Evolutionary conservation across 64 coral and sea anemone genomes (phyloP).

Genomic region (Montipora efflorescens): DNA sequence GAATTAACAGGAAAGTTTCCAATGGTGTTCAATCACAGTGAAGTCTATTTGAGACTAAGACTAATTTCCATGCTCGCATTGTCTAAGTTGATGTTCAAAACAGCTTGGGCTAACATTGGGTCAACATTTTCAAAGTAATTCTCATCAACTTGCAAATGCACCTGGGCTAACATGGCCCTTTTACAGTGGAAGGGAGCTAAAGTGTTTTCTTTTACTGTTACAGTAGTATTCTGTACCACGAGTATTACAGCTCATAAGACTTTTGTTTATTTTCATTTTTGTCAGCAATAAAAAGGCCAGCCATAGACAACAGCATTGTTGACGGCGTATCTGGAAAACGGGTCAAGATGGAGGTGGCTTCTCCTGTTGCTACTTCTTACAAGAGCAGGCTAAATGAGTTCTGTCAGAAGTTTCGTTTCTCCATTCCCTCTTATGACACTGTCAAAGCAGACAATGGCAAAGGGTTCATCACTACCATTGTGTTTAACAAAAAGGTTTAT

Average conservation of each 20-base stretch:
- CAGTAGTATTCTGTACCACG: too few relatives aligned
- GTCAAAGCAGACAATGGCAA: constrained; percentile 33
- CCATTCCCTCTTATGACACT: constrained; percentile 80
- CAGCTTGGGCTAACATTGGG: too few relatives aligned
- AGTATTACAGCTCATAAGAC: background rate
- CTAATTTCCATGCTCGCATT: too few relatives aligned
- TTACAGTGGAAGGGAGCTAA: too few relatives aligned
- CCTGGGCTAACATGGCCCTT: too few relatives aligned
- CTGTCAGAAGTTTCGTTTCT: constrained; percentile 87
- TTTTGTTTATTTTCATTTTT: background rate
- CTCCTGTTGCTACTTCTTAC: constrained; percentile 46
- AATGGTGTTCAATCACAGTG: too few relatives aligned
- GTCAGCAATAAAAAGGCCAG: constrained; percentile 27
- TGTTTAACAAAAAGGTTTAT: constrained; percentile 95
- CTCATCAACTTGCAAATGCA: too few relatives aligned
- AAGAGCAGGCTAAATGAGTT: constrained; percentile 95
- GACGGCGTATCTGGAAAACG: constrained; percentile 40
- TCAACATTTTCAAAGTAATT: too few relatives aligned
- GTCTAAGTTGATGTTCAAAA: too few relatives aligned
- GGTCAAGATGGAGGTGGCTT: constrained; percentile 28
- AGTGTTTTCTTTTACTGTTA: too few relatives aligned
- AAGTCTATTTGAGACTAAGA: too few relatives aligned
- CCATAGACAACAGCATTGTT: constrained; percentile 27
- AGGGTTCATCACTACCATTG: constrained; percentile 81
- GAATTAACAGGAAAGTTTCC: too few relatives aligned